These are phyloP conservation scores for Aethina tumida DNA, from an alignment of 1,140 invertebrate species.

Conservation along the genomic window DNA sequence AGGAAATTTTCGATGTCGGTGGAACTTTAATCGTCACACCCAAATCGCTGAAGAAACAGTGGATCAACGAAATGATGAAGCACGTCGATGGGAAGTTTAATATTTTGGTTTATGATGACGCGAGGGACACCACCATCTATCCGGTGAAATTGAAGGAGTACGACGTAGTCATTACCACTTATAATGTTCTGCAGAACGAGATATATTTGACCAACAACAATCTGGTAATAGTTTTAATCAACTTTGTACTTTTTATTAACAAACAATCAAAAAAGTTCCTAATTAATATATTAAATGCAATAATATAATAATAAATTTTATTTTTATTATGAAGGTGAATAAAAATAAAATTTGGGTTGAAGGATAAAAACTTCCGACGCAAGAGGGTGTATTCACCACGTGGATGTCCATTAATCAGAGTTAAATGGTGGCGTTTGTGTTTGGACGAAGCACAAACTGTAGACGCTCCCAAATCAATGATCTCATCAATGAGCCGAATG, in stretches of 20 bases:
- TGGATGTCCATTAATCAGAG: slow-evolving; percentile 50
- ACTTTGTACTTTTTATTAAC: too few relatives aligned
- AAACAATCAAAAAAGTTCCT: not conserved
- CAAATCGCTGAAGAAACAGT: slow-evolving; percentile 55
- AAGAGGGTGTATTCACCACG: slow-evolving; percentile 50
- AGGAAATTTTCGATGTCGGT: slow-evolving; percentile 41
- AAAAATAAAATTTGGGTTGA: slow-evolving; percentile 6
- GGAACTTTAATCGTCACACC: slow-evolving; percentile 71
- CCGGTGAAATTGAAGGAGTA: slow-evolving; percentile 53
- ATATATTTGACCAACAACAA: slow-evolving; percentile 39
- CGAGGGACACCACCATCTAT: slow-evolving; percentile 50
- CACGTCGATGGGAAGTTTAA: slow-evolving; percentile 49
- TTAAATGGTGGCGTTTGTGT: slow-evolving; percentile 71
- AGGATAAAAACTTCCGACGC: slow-evolving; percentile 36
- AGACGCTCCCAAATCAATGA: slow-evolving; percentile 47
- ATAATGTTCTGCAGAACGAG: slow-evolving; percentile 52
- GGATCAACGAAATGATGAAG: slow-evolving; percentile 61
- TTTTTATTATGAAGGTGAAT: slow-evolving; percentile 5
- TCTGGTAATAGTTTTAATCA: slow-evolving; percentile 11
- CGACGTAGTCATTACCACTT: slow-evolving; percentile 69
- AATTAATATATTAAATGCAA: not conserved
- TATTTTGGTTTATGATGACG: slow-evolving; percentile 48
- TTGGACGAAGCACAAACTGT: slow-evolving; percentile 80
- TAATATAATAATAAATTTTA: slow-evolving; percentile 1
- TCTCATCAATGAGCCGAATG: slow-evolving; percentile 52